Conservation (phyloP, 2,797 vertebrate species). For the Emydoidea blandingii region DNA sequence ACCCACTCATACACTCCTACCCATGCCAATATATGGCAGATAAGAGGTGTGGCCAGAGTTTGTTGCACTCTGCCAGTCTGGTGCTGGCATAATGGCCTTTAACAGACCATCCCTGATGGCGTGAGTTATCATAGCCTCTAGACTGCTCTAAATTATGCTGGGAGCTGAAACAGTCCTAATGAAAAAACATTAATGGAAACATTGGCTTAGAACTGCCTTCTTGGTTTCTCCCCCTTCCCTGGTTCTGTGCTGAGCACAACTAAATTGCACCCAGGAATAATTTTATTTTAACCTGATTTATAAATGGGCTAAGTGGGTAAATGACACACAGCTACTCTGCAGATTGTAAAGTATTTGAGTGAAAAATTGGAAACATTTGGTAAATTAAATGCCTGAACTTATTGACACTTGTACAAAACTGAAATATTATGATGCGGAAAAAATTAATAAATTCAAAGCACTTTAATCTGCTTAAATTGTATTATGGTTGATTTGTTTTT, state of each 20-base stretch:
- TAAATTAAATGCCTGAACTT: background rate
- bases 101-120: background rate
- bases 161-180: background rate
- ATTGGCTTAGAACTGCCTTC: background rate
- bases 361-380: background rate
- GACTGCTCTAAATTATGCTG: background rate
- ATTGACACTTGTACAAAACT: background rate
- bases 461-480: constrained; percentile 7
- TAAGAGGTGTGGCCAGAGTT: background rate
- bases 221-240: background rate
- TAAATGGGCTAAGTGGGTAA: background rate
- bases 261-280: background rate
- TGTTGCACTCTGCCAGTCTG: background rate
- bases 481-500: background rate
- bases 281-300: background rate
- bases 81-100: background rate
- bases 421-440: background rate
- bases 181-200: background rate
- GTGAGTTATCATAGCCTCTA: background rate
- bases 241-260: background rate
- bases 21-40: background rate
- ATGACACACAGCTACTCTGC: background rate
- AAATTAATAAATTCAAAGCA: background rate
- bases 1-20: background rate
- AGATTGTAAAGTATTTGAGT: background rate